Evolutionary conservation across 2,113 vertebrate genomes (phyloP), one percentile per base, ranked within the genome.

Genomic region (Myanophis thanlyinensis): DNA sequence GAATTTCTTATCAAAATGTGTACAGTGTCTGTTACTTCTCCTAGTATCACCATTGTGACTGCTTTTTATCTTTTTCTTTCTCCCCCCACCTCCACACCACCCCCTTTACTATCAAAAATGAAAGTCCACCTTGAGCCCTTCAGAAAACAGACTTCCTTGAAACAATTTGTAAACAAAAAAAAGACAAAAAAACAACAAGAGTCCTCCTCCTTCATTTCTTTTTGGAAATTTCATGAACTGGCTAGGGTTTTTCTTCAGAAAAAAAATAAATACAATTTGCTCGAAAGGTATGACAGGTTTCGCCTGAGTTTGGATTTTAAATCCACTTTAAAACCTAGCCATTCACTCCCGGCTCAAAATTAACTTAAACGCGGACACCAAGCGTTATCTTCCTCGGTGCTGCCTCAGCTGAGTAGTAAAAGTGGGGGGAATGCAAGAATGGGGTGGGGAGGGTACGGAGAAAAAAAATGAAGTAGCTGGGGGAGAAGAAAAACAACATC

Each of bases 321-420:
- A 94, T 93, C 91, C 94, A 96, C 96, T 96, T 96, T 93, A 92
- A 95, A 95, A 84, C n/a, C n/a, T 15, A 22, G 23, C 12, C 59
- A 5, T 88, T 59, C 44, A 56, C 20, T 84, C 47, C 93, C 93
- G 92, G n/a, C 46, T 62, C 53, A 35, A 59, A 95, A 94, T 94
- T 89, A 95, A 95, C 93, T 93, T 95, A 95, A 95, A 95, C 53
- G 52, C 93, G 85, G 93, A 86, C 91, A 93, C 52, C 94, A 95
- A 93, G 93, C 85, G 53, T 94, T 94, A 95, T 95, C 95, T 94
- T 95, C 94, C 94, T 96, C 94, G 94, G 90, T 93, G 95, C 86
- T 93, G 95, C 85, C 95, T 23, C 85, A 88, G 92, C 89, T 95
- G 49, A 59, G 48, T 91, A 67, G 67, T 22, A 27, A 51, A 92